A percentile compares a stretch with the other conserved stretches of the same genome.
Evolutionary conservation across 2,888 invertebrate genomes (phyloP).

Genomic region (Dasysyrphus tricinctus): DNA sequence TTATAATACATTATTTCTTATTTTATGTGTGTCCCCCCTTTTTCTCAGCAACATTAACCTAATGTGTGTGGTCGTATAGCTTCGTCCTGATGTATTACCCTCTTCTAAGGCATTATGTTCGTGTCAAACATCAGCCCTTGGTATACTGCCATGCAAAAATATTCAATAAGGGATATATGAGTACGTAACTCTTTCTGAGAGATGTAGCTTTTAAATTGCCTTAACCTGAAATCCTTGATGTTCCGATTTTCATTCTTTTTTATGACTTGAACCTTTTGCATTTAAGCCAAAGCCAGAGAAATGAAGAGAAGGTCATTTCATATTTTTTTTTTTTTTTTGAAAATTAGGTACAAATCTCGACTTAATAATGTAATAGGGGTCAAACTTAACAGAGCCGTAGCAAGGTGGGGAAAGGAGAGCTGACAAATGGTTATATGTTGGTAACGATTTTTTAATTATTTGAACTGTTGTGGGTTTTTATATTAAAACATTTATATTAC

Average conservation of each 20-base stretch:
- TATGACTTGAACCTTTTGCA: slow-evolving; percentile 36
- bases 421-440: background rate
- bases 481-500: too few relatives aligned
- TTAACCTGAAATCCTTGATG: slow-evolving; percentile 27
- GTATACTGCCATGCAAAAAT: background rate
- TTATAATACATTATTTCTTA: slow-evolving; percentile 50
- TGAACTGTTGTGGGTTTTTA: too few relatives aligned
- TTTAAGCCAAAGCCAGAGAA: background rate
- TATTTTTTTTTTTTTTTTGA: slow-evolving; percentile 41
- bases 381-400: background rate
- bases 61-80: slow-evolving; percentile 63
- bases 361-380: slow-evolving; percentile 36
- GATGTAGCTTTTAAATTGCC: background rate
- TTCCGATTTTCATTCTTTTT: slow-evolving; percentile 36
- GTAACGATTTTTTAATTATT: background rate
- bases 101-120: background rate
- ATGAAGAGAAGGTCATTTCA: slow-evolving; percentile 51
- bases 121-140: background rate
- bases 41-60: slow-evolving; percentile 52
- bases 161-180: slow-evolving; percentile 48
- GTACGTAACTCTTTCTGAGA: background rate
- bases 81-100: background rate
- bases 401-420: background rate
- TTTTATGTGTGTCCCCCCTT: background rate
- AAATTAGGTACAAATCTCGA: slow-evolving; percentile 48